phyloP scores from a whole-genome alignment of 1,140 invertebrate genomes.

The Drosophila nigrodunni region DNA sequence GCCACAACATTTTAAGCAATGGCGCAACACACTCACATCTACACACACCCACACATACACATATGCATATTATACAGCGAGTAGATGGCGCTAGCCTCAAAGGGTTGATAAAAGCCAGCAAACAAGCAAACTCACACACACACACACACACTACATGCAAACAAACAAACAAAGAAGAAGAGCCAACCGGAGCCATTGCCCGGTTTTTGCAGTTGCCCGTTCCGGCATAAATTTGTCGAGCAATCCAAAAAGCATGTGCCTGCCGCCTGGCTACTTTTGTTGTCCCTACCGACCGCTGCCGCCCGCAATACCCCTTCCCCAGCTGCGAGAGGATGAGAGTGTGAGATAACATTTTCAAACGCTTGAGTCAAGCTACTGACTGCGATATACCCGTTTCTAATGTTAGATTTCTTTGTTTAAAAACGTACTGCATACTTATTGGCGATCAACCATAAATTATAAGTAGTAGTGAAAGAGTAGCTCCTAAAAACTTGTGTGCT shows the following conservation, averaged over 20 bases:
- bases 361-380: too few species aligned
- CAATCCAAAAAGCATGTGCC: slow-evolving; percentile 57
- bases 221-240: slow-evolving; percentile 54
- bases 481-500: too few species aligned
- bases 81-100: slow-evolving; percentile 21
- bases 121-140: not conserved
- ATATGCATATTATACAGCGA: not conserved
- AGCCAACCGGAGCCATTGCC: slow-evolving; percentile 41
- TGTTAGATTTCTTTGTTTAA: too few species aligned
- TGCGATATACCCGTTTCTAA: too few species aligned
- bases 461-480: too few species aligned
- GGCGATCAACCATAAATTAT: too few species aligned
- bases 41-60: slow-evolving; percentile 3
- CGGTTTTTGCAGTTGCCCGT: slow-evolving; percentile 17
- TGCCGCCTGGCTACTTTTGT: slow-evolving; percentile 46
- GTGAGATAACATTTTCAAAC: not conserved
- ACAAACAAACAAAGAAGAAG: slow-evolving; percentile 7
- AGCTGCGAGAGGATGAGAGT: not conserved
- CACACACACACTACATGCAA: not conserved
- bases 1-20: slow-evolving; percentile 37
- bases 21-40: slow-evolving; percentile 6
- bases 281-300: slow-evolving; percentile 1
- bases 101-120: slow-evolving; percentile 42
- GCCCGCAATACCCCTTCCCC: not conserved
- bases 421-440: too few species aligned